A percentile compares a stretch with the other conserved stretches of the same genome.
phyloP scores from a whole-genome alignment of 2,797 vertebrate species.

The Tenualosa thibaudeaui region DNA sequence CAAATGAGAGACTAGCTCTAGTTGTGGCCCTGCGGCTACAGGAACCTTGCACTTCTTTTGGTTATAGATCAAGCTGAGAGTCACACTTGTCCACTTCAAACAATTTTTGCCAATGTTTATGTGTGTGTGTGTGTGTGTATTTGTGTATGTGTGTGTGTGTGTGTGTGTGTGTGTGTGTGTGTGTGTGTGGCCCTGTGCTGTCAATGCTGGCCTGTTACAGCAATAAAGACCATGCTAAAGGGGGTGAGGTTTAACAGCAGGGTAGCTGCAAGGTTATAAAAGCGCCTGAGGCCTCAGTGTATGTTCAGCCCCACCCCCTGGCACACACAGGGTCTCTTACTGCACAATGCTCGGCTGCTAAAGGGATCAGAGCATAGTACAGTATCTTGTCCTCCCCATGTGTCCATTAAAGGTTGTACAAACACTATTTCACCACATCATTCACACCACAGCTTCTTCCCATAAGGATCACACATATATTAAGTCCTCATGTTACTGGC shows the following conservation, averaged over 20 bases:
- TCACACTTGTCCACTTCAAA: neutral
- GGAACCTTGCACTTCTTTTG: neutral
- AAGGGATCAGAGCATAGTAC: no score
- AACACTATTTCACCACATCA: no score
- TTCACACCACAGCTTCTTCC: no score
- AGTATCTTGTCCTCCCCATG: no score
- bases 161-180: conserved; percentile 6
- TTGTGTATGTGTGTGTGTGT: conserved; percentile 2
- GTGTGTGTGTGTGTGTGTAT: conserved; percentile 23
- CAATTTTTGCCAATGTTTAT: no score
- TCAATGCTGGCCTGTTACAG: conserved; percentile 9
- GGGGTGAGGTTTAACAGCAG: conserved; percentile 21
- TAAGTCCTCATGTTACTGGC: no score
- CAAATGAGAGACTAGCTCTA: neutral
- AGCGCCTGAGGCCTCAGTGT: neutral
- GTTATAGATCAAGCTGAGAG: conserved; percentile 13
- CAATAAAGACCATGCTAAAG: conserved; percentile 27
- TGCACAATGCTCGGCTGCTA: neutral
- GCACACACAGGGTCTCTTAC: neutral
- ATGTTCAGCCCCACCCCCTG: neutral
- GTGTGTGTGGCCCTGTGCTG: neutral
- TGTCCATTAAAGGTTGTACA: no score
- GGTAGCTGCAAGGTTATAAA: conserved; percentile 16
- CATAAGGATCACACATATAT: neutral
- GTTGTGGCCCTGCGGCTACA: neutral